Evolutionary conservation across 2,113 vertebrate species (phyloP).

Genomic region (Sylvietta virens): DNA sequence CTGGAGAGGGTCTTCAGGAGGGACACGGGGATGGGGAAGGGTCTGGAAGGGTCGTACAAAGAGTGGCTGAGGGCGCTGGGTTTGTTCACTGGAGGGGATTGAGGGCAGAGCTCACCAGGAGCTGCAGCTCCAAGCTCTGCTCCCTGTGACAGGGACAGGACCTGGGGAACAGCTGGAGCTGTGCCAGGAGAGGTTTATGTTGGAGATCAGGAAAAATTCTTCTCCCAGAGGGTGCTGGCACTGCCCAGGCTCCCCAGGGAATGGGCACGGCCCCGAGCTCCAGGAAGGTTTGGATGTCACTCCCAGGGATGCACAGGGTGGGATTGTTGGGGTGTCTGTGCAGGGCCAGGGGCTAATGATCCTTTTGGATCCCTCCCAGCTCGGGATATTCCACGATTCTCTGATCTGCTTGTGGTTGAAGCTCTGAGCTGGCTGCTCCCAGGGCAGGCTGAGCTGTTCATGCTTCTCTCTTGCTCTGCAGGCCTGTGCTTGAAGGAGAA

Average conservation of each 20-base stretch:
- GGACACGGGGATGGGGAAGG: not conserved
- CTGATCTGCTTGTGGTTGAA: rapidly evolving
- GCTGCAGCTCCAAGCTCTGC: not conserved
- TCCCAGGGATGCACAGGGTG: not conserved
- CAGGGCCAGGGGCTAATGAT: rapidly evolving
- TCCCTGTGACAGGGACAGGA: not conserved
- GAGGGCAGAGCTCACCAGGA: not conserved
- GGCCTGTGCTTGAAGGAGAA: not conserved
- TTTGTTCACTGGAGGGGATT: not conserved
- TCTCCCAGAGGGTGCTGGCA: not conserved
- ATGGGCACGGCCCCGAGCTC: not conserved
- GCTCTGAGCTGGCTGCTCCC: not conserved
- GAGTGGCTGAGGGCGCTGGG: not conserved
- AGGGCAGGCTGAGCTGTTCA: not conserved
- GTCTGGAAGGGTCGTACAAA: not conserved
- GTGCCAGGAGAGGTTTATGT: rapidly evolving
- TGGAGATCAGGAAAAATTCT: not conserved
- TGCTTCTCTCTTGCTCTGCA: not conserved
- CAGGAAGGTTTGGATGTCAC: rapidly evolving
- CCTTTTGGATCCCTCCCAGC: not conserved
- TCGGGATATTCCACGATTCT: not conserved
- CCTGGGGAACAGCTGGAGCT: not conserved
- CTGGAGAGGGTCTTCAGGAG: not conserved
- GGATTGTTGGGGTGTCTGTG: not conserved
- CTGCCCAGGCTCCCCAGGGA: not conserved